These are phyloP conservation scores for Formicarius rufipectus DNA, from an alignment of 2,113 vertebrate genomes.

Conservation along the genomic window DNA sequence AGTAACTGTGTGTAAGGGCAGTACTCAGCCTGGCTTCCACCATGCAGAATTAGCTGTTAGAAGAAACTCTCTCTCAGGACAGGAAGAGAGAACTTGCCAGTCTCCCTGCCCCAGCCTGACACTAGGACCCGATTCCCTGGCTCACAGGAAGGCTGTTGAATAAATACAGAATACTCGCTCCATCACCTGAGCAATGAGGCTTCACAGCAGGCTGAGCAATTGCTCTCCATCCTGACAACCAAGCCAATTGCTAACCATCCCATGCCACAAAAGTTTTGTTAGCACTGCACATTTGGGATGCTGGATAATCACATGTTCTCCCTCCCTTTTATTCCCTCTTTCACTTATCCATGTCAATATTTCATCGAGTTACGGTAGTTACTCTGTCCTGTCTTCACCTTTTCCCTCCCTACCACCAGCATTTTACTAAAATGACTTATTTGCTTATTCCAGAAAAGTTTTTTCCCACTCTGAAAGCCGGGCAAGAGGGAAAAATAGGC, in stretches of 20 bases:
- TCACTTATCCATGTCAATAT: background rate
- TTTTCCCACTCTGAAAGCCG: background rate
- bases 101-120: background rate
- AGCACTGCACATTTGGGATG: background rate
- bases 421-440: slow-evolving; percentile 2
- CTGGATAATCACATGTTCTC: background rate
- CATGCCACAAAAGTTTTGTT: background rate
- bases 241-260: background rate
- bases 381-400: background rate
- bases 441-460: slow-evolving; percentile 46
- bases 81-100: background rate
- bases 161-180: background rate
- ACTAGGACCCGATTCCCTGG: background rate
- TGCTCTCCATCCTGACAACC: background rate
- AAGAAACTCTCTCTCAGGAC: background rate
- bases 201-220: slow-evolving; percentile 5
- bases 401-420: background rate
- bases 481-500: background rate
- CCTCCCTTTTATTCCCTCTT: background rate
- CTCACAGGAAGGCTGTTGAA: background rate
- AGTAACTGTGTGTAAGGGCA: background rate
- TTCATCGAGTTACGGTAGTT: slow-evolving; percentile 6
- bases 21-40: background rate
- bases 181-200: slow-evolving; percentile 28
- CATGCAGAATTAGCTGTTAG: background rate